Percentiles rank a stretch among this genome's conserved stretches.
Conservation (phyloP, 2,888 invertebrate genomes). For the Diaphora mendica region DNA sequence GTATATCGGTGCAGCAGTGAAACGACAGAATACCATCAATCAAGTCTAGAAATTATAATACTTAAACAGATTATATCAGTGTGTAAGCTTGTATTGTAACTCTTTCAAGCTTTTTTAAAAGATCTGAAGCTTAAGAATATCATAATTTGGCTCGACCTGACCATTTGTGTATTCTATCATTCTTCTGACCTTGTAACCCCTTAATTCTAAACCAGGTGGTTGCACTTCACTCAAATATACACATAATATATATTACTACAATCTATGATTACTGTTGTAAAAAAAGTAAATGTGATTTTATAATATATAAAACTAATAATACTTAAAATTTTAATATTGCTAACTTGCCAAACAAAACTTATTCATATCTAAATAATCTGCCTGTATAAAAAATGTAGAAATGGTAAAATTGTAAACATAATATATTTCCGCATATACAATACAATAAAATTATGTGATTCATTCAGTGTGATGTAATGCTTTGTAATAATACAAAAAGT, state of each 20-base stretch:
- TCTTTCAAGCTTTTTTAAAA: neutral
- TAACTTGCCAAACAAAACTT: neutral
- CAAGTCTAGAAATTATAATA: neutral
- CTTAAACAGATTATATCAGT: neutral
- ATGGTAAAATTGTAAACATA: constrained; percentile 14
- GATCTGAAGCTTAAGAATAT: neutral
- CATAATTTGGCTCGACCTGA: neutral
- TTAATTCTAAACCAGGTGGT: constrained; percentile 23
- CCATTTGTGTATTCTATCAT: neutral
- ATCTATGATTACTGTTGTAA: constrained; percentile 24
- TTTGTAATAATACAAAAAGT: constrained; percentile 12
- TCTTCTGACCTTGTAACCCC: neutral
- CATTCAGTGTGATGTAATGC: constrained; percentile 39
- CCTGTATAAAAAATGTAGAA: constrained; percentile 1
- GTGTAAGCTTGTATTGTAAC: neutral
- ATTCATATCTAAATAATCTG: constrained; percentile 13
- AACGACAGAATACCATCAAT: neutral
- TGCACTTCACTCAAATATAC: constrained; percentile 41
- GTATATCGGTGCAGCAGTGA: neutral
- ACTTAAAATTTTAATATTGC: constrained; percentile 1
- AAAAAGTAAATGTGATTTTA: neutral
- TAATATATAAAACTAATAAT: neutral
- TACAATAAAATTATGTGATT: constrained; percentile 39
- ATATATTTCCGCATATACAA: neutral
- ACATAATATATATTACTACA: constrained; percentile 23